phyloP scores from a whole-genome alignment of 2,888 invertebrate species.

The Synergus gifuensis region DNA sequence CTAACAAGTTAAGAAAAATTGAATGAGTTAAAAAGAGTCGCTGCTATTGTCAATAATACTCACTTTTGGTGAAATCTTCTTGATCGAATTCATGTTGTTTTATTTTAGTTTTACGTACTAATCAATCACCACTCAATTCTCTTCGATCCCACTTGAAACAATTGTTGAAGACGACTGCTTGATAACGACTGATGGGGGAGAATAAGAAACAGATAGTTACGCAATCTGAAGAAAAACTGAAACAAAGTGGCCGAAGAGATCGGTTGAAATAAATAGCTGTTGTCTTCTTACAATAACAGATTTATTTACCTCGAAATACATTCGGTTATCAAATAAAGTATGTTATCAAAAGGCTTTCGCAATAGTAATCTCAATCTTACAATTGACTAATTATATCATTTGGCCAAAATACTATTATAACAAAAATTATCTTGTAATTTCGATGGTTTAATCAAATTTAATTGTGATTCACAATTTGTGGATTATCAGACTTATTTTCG shows the following conservation, averaged over 20 bases:
- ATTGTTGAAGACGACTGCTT: slow-evolving; percentile 47
- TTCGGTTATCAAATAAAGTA: slow-evolving; percentile 50
- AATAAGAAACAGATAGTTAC: slow-evolving; percentile 54
- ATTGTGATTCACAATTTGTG: background rate
- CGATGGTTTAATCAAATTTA: background rate
- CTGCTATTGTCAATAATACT: background rate
- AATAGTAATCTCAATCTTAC: slow-evolving; percentile 35
- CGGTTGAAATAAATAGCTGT: slow-evolving; percentile 14
- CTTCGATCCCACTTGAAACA: slow-evolving; percentile 37
- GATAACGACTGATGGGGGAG: slow-evolving; percentile 48
- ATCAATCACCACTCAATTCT: slow-evolving; percentile 7
- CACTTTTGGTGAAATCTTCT: slow-evolving; percentile 34
- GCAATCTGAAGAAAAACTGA: slow-evolving; percentile 51
- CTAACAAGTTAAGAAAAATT: background rate
- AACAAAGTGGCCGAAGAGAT: slow-evolving; percentile 38
- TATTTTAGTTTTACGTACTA: background rate
- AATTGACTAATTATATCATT: background rate
- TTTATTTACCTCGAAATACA: slow-evolving; percentile 46
- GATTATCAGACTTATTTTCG: background rate
- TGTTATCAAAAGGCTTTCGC: slow-evolving; percentile 51
- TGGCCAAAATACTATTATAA: background rate
- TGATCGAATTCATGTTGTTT: slow-evolving; percentile 25
- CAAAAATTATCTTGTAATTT: background rate
- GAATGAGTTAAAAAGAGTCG: background rate
- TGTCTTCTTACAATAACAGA: slow-evolving; percentile 43